These are phyloP conservation scores for Rhingia campestris DNA, from an alignment of 2,888 invertebrate species.

Conservation along the genomic window DNA sequence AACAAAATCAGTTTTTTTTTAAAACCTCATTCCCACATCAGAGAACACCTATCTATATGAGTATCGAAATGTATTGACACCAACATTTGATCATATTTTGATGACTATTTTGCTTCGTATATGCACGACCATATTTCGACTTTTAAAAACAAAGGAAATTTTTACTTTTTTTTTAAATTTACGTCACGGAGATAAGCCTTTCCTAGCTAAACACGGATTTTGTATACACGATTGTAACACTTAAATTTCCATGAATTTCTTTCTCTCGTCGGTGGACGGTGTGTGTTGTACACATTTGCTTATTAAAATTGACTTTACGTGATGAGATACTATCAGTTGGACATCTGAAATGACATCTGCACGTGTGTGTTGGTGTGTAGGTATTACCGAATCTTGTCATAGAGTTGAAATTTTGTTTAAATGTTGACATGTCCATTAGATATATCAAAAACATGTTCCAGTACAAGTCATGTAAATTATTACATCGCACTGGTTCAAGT, in stretches of 20 bases:
- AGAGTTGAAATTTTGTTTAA: constrained; percentile 10
- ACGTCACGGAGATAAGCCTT: constrained; percentile 62
- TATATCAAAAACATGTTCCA: constrained; percentile 65
- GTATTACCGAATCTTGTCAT: constrained; percentile 34
- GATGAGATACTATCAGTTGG: constrained; percentile 65
- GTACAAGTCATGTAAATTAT: constrained; percentile 63
- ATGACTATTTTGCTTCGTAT: neutral
- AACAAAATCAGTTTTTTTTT: too few species aligned
- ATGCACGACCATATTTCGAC: too few species aligned
- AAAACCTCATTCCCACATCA: too few species aligned
- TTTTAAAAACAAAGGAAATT: too few species aligned
- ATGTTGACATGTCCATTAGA: constrained; percentile 67
- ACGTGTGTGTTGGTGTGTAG: constrained; percentile 7
- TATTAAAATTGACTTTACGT: constrained; percentile 69
- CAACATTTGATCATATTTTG: neutral
- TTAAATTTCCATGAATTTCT: constrained; percentile 66
- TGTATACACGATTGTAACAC: constrained; percentile 35
- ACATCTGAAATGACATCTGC: constrained; percentile 49
- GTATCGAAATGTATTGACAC: too few species aligned
- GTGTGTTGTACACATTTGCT: constrained; percentile 48
- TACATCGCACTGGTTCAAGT: constrained; percentile 11
- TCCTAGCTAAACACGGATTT: constrained; percentile 37
- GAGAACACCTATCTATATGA: too few species aligned
- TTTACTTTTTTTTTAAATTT: constrained; percentile 14
- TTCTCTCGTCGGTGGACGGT: constrained; percentile 42